Percentiles rank a stretch among this genome's conserved stretches.
These are phyloP conservation scores for Oryctes rhinoceros DNA, from an alignment of 1,140 invertebrate species.

Conservation along the genomic window DNA sequence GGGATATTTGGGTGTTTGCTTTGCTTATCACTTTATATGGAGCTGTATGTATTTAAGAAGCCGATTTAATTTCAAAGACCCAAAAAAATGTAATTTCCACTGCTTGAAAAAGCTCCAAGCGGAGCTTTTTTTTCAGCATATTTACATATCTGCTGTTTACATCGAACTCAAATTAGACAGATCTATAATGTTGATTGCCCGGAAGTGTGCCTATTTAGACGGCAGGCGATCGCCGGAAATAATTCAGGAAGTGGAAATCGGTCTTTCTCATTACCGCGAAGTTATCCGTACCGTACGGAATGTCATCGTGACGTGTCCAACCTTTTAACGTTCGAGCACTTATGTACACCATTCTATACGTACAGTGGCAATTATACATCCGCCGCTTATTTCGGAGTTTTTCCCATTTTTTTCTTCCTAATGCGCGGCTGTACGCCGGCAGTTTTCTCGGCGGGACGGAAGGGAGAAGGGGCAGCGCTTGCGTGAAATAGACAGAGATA, in stretches of 20 bases:
- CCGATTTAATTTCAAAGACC: too few species aligned
- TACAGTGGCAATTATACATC: constrained; percentile 4
- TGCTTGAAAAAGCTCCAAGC: too few species aligned
- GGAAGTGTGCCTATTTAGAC: neutral
- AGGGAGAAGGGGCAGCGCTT: constrained; percentile 30
- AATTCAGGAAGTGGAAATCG: neutral
- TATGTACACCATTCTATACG: neutral
- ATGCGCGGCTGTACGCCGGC: neutral
- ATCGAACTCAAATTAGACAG: neutral
- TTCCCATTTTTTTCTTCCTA: neutral
- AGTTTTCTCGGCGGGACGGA: neutral
- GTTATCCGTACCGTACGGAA: neutral
- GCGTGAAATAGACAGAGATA: constrained; percentile 32
- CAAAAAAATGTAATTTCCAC: too few species aligned
- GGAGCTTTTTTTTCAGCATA: too few species aligned
- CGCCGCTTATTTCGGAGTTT: constrained; percentile 10
- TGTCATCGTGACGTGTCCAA: neutral
- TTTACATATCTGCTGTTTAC: too few species aligned
- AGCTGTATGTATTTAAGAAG: too few species aligned
- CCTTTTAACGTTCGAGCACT: neutral
- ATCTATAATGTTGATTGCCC: neutral
- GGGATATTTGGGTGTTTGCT: too few species aligned
- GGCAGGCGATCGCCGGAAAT: neutral
- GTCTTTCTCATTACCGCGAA: neutral
- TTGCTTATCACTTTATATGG: too few species aligned